Conservation (phyloP, 2,888 invertebrate genomes). For the Kuschelorhynchus macadamiae region DNA sequence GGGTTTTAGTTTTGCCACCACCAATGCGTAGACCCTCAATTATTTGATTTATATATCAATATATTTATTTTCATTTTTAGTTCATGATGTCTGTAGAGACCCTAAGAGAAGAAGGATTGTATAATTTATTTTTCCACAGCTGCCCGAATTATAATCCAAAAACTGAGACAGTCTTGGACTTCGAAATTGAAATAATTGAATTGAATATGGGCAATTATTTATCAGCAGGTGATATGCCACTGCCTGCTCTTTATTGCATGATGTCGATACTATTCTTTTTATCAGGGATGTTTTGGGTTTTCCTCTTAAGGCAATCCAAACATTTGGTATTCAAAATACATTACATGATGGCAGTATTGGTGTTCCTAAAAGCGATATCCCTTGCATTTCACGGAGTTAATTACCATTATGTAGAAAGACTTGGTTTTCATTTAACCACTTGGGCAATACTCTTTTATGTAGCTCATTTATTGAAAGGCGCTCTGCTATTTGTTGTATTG, state of each 20-base stretch:
- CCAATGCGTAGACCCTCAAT: too few relatives aligned
- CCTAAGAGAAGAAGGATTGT: conserved; percentile 89
- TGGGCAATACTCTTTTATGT: conserved; percentile 99
- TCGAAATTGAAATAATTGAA: conserved; percentile 87
- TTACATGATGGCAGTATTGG: conserved; percentile 94
- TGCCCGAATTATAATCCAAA: conserved; percentile 80
- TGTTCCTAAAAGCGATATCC: conserved; percentile 92
- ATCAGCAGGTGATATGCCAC: conserved; percentile 96
- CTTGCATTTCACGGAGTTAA: conserved; percentile 95
- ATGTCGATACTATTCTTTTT: conserved; percentile 91
- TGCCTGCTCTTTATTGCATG: conserved; percentile 92
- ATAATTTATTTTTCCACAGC: conserved; percentile 95
- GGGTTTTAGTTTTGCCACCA: too few relatives aligned
- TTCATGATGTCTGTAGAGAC: conserved; percentile 85
- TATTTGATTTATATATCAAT: too few relatives aligned
- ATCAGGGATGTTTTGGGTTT: conserved; percentile 90
- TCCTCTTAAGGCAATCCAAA: conserved; percentile 77
- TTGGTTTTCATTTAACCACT: conserved; percentile 94
- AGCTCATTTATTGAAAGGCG: conserved; percentile 84
- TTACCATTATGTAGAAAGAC: conserved; percentile 92
- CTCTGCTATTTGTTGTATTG: conserved; percentile 95
- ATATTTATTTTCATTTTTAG: conserved; percentile 67
- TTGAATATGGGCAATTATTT: conserved; percentile 91
- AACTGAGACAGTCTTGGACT: conserved; percentile 74
- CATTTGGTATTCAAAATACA: conserved; percentile 95